Evolutionary conservation across 2,113 vertebrate genomes (phyloP).

Genomic region (Neopipo cinnamomea): DNA sequence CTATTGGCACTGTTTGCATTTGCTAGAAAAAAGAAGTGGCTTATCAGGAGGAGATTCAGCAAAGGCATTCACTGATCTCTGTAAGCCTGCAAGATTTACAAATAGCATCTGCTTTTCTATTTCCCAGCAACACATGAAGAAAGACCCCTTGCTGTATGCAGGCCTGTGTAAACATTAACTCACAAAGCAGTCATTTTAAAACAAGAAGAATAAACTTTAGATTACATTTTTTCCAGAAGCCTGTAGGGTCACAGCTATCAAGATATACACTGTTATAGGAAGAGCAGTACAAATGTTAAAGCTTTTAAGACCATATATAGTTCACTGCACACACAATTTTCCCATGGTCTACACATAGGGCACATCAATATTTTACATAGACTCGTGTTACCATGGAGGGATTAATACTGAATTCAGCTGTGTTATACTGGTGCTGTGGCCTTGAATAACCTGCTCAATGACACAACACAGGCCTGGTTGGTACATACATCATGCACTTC

Average conservation of each 20-base stretch:
- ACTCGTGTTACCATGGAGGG: not conserved
- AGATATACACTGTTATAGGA: constrained; percentile 41
- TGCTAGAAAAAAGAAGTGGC: not conserved
- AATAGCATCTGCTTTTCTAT: not conserved
- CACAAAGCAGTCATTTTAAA: not conserved
- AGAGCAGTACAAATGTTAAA: constrained; percentile 58
- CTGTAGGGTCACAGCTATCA: constrained; percentile 16
- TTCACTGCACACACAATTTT: constrained; percentile 39
- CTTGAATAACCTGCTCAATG: not conserved
- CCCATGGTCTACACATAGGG: constrained; percentile 36
- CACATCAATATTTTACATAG: constrained; percentile 17
- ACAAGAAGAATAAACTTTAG: constrained; percentile 57
- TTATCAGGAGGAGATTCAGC: constrained; percentile 1
- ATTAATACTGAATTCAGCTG: constrained; percentile 1
- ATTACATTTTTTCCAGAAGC: not conserved
- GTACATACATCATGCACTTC: not conserved
- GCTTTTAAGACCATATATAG: constrained; percentile 31
- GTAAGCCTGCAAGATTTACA: not conserved
- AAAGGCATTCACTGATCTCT: not conserved
- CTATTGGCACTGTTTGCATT: not conserved
- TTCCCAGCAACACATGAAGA: not conserved
- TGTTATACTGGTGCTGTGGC: not conserved
- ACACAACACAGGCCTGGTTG: not conserved
- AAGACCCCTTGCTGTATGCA: not conserved
- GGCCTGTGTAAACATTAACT: constrained; percentile 2